Evolutionary conservation across 2,888 invertebrate species (phyloP), one percentile per base, ranked within the genome.

Genomic region (Ectemnius continuus): DNA sequence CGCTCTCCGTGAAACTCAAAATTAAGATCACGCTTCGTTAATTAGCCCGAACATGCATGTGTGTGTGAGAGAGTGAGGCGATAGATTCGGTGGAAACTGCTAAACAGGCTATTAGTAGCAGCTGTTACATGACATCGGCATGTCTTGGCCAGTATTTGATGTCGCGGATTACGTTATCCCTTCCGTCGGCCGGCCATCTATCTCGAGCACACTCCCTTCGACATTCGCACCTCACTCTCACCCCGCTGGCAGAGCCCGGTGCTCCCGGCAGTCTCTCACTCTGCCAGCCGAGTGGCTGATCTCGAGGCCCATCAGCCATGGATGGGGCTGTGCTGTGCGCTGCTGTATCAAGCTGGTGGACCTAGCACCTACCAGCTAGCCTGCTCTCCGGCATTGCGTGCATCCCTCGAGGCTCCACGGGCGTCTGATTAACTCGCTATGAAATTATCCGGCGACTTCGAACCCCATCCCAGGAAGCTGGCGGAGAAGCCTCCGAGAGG

Each of bases 101-200:
- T 82, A 83, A 86, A 80, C 85, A 80, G 80, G 78, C 85, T 84
- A 85, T 86, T 87, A 86, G 82, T 78, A 79, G 80, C 87, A 87
- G 86, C 86, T 82, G 87, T 81, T 84, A 84, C 85, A 73, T 83
- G 84, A 84, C 87, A 84, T 84, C 83, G 83, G 73, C 87, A 79
- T 80, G 76, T 84, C 86, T 87, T 81, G 85, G 82, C 73, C 80
- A 75, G 75, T 74, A 74, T 79, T 79, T 75, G 79, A 80, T 76
- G 81, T 82, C 77, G 67, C 73, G 70, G 83, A 70, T 83, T 80
- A 52, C 26, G 36, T 73, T 61, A 70, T 64, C 66, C 45, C 52
- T 36, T 36, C 18, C 59, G 52, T 48, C 67, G 47, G 47, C 20
- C n/a, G 28, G 16, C 26, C 45, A 28, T 60, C 66, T 45, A 52